These are phyloP conservation scores for Poecilia wingei DNA, from an alignment of 2,797 vertebrate species.

Conservation along the genomic window DNA sequence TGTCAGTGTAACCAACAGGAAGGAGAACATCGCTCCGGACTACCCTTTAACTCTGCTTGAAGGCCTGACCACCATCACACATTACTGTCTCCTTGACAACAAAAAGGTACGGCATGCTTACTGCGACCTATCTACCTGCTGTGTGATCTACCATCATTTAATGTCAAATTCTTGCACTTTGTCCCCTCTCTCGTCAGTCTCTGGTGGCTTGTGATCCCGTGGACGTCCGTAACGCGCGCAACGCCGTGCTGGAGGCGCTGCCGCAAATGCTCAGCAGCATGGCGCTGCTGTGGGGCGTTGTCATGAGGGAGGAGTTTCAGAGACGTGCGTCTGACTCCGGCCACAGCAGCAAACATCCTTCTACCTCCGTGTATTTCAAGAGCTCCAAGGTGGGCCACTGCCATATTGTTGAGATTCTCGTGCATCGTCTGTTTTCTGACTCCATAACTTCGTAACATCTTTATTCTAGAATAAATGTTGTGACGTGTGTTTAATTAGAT, in stretches of 20 bases:
- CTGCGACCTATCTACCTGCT: neutral
- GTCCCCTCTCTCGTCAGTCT: slow-evolving; percentile 20
- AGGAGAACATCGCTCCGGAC: slow-evolving; percentile 94
- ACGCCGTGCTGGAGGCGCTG: slow-evolving; percentile 90
- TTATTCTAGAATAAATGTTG: neutral
- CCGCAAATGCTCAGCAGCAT: slow-evolving; percentile 90
- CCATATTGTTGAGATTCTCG: neutral
- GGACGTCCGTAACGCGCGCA: slow-evolving; percentile 90
- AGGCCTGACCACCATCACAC: slow-evolving; percentile 92
- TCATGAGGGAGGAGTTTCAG: slow-evolving; percentile 86
- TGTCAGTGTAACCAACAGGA: slow-evolving; percentile 82
- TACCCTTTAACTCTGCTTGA: slow-evolving; percentile 95
- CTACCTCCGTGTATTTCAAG: slow-evolving; percentile 93
- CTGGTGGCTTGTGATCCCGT: slow-evolving; percentile 79
- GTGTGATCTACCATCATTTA: neutral
- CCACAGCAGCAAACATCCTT: slow-evolving; percentile 83
- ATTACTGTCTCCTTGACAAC: slow-evolving; percentile 94
- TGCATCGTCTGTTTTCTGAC: neutral
- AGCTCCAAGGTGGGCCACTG: slow-evolving; percentile 86
- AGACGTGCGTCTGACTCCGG: slow-evolving; percentile 81
- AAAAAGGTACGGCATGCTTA: slow-evolving; percentile 83
- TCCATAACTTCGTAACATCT: neutral
- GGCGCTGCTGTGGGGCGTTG: slow-evolving; percentile 90
- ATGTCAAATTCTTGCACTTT: neutral
- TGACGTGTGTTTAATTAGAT: slow-evolving; percentile 63